Evolutionary conservation across 2,888 invertebrate species (phyloP).

Genomic region (Hemistola chrysoprasaria): DNA sequence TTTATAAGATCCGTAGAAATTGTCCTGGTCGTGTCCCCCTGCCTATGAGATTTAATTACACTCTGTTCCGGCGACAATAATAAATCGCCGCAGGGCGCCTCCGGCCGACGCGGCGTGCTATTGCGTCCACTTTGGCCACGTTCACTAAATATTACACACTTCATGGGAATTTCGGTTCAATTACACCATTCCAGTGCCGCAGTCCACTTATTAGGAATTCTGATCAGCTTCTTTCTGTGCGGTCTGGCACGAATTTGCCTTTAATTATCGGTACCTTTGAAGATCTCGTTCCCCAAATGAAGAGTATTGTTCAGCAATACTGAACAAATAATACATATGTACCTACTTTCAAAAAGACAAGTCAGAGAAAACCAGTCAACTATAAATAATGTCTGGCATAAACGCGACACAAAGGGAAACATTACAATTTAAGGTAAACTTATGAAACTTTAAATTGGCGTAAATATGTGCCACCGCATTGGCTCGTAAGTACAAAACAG

Average conservation of each 20-base stretch:
- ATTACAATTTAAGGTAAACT: too few relatives aligned
- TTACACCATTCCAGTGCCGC: neutral
- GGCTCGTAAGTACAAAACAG: constrained; percentile 2
- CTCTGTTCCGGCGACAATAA: constrained; percentile 11
- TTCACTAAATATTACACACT: constrained; percentile 11
- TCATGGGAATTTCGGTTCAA: constrained; percentile 1
- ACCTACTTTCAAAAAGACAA: too few relatives aligned
- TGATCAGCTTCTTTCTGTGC: too few relatives aligned
- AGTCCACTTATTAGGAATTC: constrained; percentile 1
- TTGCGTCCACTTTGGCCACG: constrained; percentile 1
- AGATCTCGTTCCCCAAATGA: too few relatives aligned
- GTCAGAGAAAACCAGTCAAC: too few relatives aligned
- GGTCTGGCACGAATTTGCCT: neutral
- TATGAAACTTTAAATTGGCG: too few relatives aligned
- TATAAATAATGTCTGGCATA: too few relatives aligned
- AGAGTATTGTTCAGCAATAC: too few relatives aligned
- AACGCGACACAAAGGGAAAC: too few relatives aligned
- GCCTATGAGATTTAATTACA: constrained; percentile 25
- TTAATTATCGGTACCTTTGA: too few relatives aligned
- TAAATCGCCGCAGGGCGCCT: constrained; percentile 21
- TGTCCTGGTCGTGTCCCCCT: constrained; percentile 4
- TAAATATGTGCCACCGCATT: neutral
- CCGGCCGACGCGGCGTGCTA: neutral
- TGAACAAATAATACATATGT: too few relatives aligned
- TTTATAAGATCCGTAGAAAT: too few relatives aligned